Evolutionary conservation across 2,888 invertebrate species (phyloP), one percentile per base, ranked within the genome.

Genomic region (Lasiommata megera): DNA sequence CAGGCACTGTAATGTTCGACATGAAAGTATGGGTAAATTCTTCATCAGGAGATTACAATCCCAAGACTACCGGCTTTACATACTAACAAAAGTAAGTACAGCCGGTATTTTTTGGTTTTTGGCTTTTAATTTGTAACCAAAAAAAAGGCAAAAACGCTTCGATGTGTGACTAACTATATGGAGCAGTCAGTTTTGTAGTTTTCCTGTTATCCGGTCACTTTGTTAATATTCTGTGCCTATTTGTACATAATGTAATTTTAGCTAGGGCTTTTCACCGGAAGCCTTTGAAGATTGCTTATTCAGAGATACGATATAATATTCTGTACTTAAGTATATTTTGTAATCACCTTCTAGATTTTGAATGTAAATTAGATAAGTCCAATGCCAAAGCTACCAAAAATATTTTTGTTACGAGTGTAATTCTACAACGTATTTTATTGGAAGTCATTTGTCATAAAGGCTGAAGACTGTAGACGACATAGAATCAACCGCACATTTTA

Each of bases 241-340:
- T 81, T 82, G 77, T 80, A 81, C 74, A 79, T 75, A 80, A 73
- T 71, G 69, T 73, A 73, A 71, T 73, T 68, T 75, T 73, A 51
- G 38, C 43, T 57, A 68, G 71, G 65, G 65, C 66, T 63, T 54
- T 67, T 70, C 69, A 70, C 61, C 56, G 31, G 48, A 61, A 63
- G 67, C 68, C 65, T 62, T 34, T 11, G 67, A 65, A 72, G 69
- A 72, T 71, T 74, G 76, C 73, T 76, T 72, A 68, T 85, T 86
- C 85, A 85, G 81, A 84, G 82, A 85, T 85, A 84, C 86, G 84
- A 84, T 87, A 84, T 84, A 80, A 77, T 72, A 76, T 68, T 61
- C 51, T 60, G 57, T 67, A 66, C 46, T 70, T 79, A 79, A 54
- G 51, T 12, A 80, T 84, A 80, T 82, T 82, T 83, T 81, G 72